Base-by-base conservation (phyloP, 2,888 invertebrate genomes). In the Aphodius sticticus region DNA sequence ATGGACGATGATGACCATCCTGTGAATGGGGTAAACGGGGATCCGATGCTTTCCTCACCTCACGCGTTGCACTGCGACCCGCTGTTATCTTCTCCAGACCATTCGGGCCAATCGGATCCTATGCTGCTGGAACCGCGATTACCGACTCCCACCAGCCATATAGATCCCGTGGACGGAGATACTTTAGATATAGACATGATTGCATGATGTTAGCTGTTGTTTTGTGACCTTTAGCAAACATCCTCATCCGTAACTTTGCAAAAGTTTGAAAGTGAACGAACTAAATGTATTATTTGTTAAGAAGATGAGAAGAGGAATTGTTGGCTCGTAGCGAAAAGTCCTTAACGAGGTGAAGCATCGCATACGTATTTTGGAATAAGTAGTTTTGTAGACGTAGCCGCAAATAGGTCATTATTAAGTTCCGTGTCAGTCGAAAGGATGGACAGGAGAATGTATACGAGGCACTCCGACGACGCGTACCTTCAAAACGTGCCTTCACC, bases 41-140 rank as follows among this genome's bases (percentile, higher is more conserved):
- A 91, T 84, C 90, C 91, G 69, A 89, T 91, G 85, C 84, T 91
- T 70, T 89, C 87, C 76, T 91, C 89, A 75, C 90, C 90, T 69
- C 91, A 91, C 84, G 91, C 92, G 12, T 89, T 93, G 2, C 92
- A 92, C 79, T 90, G 92, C 36, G 92, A 93, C 77, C 93, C 93
- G 84, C 92, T 94, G 14, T 92, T 94, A 90, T 84, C 91, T 87
- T 88, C 92, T 89, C 82, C 91, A 89, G 70, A 92, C 38, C 91
- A 91, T 84, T 92, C 92, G 82, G 91, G 91, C 35, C 36, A 36
- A n/a, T 91, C 92, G 72, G 94, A 94, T 87, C 92, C 93, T 5
- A 92, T 94, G 91, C 87, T 94, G 71, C 92, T 87, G 80, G 89
- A 88, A 82, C 88, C 87, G 16, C 86, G 89, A 81, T 84, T 89